Base-by-base conservation (phyloP, 2,888 invertebrate genomes). In the Nomada lathburiana region DNA sequence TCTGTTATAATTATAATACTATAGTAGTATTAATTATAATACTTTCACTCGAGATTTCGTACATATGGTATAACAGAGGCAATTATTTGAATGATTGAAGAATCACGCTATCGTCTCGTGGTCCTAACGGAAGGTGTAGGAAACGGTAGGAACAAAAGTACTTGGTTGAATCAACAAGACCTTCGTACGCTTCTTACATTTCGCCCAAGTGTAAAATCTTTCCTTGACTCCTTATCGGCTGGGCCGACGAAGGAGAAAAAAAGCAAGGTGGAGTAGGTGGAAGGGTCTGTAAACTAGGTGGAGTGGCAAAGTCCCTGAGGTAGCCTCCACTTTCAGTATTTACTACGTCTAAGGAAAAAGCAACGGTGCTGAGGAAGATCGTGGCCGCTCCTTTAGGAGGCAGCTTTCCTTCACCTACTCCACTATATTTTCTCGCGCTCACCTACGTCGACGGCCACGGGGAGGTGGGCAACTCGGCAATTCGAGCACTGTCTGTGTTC, bases 171-270 rank as follows among this genome's bases (percentile, higher is more conserved):
- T 83, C 84, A 80, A 88, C 88, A 86, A 86, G 81, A 85, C 78
- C 79, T 53, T 50, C 75, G 60, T 64, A 2, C 80, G 67, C 80
- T 77, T 88, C 83, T 82, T 86, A 76, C 76, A 71, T 72, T 69
- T 69, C 82, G 81, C 20, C 87, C 88, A 26, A 88, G 88, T 87
- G 82, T 87, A 83, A 88, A 88, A 88, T 88, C 88, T 88, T 88
- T 88, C 71, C 87, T 87, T 80, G 86, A 86, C 84, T 88, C 88
- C 82, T 88, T 87, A 84, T 87, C 84, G 87, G 82, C 73, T 47
- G 76, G 55, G 55, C 52, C 67, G 50, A 10, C 52, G 65, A 26
- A 18, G 59, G 23, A 26, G 57, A n/a, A 74, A 76, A 60, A 60
- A 70, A 53, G 69, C 52, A 65, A 69, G 62, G 47, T 13, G 47